Base-by-base conservation (phyloP, 1,140 invertebrate species). In the Bombyx mori region DNA sequence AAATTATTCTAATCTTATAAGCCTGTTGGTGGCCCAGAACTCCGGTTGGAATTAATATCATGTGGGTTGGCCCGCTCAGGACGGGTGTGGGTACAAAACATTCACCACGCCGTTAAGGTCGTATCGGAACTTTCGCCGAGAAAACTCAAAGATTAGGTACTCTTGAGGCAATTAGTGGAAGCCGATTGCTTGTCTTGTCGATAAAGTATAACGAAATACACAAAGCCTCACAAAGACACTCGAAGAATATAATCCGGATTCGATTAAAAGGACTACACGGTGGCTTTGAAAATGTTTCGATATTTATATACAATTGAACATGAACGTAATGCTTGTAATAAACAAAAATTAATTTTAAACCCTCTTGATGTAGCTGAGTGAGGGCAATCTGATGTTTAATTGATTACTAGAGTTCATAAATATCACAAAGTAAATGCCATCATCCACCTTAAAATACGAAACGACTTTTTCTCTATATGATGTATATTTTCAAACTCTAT, bases 1-100 rank as follows among this genome's bases (percentile, higher is more conserved):
- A 78, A 83, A 85, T 86, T 86, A 86, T 85, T 83, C 80, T 85
- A 86, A 86, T 85, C 77, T 83, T 81, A 82, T 79, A 83, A 82
- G 81, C 79, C 77, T 79, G 76, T 84, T 75, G 75, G 76, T 81
- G 66, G 72, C 66, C 71, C 71, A 70, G 66, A 69, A 76, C 74
- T 74, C 73, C 68, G 62, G 52, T 65, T 56, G 63, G 75, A 82
- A 82, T 78, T 86, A 79, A 83, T 83, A 83, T 81, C 66, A 67
- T 71, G 64, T 68, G 69, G 66, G 68, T 62, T 54, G 73, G 60
- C 62, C 66, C 61, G 61, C 56, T 54, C 60, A 54, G 54, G 61
- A 54, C 53, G 42, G 50, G 57, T 54, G 56, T 61, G 26, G 26
- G 26, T 35, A 35, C 26, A 61, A 66, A 62, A 63, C 63, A 62